Conservation (phyloP, 2,888 invertebrate genomes). For the Acrobasis suavella region DNA sequence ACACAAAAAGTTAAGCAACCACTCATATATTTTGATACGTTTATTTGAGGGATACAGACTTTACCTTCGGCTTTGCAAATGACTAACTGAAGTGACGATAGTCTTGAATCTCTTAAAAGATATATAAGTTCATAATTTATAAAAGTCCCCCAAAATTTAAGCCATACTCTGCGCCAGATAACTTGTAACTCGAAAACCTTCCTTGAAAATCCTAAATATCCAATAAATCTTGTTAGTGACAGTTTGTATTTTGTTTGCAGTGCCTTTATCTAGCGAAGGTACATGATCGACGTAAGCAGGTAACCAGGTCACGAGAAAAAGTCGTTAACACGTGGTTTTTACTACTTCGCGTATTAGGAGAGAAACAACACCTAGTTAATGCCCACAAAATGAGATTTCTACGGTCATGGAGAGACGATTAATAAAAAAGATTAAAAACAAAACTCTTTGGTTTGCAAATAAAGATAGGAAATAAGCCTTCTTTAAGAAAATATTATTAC, state of each 20-base stretch:
- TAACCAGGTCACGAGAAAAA: slow-evolving; percentile 12
- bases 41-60: not conserved
- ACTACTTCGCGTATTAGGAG: slow-evolving; percentile 25
- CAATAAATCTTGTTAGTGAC: slow-evolving; percentile 1
- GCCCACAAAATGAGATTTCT: not conserved
- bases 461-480: not conserved
- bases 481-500: too few species aligned
- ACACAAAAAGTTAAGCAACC: not conserved
- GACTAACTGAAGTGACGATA: not conserved
- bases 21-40: not conserved
- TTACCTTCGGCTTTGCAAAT: not conserved
- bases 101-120: not conserved
- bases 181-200: not conserved
- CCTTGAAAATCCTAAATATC: not conserved
- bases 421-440: not conserved
- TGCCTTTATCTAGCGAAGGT: slow-evolving; percentile 18
- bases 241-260: slow-evolving; percentile 20
- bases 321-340: slow-evolving; percentile 20
- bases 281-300: slow-evolving; percentile 10
- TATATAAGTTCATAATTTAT: not conserved
- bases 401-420: not conserved
- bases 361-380: not conserved
- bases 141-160: too few species aligned
- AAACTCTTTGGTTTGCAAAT: too few species aligned
- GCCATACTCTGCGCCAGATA: too few species aligned